Evolutionary conservation across 2,888 invertebrate genomes (phyloP), one percentile per base, ranked within the genome.

Genomic region (Rhagium mordax): DNA sequence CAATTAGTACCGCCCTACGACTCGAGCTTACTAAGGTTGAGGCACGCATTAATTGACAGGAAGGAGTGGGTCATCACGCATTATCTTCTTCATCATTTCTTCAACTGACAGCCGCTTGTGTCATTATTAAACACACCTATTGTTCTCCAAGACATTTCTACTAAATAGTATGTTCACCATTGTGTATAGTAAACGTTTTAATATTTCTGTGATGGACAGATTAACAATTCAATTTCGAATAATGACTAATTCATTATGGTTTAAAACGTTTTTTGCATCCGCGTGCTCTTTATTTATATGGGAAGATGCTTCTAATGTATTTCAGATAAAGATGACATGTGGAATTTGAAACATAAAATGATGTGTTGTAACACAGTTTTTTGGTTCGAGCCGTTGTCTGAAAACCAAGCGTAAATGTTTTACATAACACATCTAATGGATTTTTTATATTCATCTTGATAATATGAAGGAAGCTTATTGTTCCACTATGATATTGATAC

Each of bases 61-160:
- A 66, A 55, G 47, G 66, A 53, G 66, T 66, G 27, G 66, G 55
- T 66, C 20, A 51, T 33, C 64, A 70, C 16, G 18, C 64, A 55
- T 70, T 70, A 57, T 64, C 62, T 62, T 57, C 70, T 61, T 24
- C 51, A 51, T 51, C 61, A 15, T 68, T 57, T 51, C 67, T 68
- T 20, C 20, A 24, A 6, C 55, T 62, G 70, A 70, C 64, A 57
- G 27, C 33, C 53, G 18, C 55, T 70, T 64, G 53, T 70, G 57
- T 51, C 47, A 41, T 61, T 70, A 64, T 57, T 70, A 57, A 70
- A 70, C 64, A 57, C 33, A 55, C 55, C 64, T 41, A 70, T 70
- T 70, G 70, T 70, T 70, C 53, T 18, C 47, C 2, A n/a, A 21
- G 33, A 27, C 24, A 49, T 49, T 18, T 51, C 48, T 64, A 15